A percentile compares a stretch with the other conserved stretches of the same genome.
phyloP scores from a whole-genome alignment of 2,888 invertebrate genomes.

The Platypus cylindrus region DNA sequence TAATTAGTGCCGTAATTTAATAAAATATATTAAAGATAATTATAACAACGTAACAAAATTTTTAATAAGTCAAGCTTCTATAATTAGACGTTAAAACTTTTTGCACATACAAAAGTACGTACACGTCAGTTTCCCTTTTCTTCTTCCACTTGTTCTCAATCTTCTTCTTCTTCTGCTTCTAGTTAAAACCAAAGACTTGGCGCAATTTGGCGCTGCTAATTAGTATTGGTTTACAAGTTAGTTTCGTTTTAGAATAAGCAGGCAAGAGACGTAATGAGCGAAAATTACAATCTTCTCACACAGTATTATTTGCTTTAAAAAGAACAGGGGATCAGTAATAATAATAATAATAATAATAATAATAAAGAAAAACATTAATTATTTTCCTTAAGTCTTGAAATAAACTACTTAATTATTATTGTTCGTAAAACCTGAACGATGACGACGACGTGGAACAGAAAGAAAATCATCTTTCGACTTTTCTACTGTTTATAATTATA shows the following conservation, averaged over 20 bases:
- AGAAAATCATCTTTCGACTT: too few relatives aligned
- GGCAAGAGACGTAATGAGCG: conserved; percentile 11
- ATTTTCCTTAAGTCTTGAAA: conserved; percentile 6
- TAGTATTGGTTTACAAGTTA: conserved; percentile 16
- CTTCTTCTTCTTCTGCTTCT: too few relatives aligned
- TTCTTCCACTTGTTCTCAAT: too few relatives aligned
- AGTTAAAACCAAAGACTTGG: conserved; percentile 10
- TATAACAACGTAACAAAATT: conserved; percentile 11
- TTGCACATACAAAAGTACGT: too few relatives aligned
- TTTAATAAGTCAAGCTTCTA: conserved; percentile 9
- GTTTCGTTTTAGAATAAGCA: conserved; percentile 12
- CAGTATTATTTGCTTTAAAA: conserved; percentile 8
- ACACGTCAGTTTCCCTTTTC: conserved; percentile 6
- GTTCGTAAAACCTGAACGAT: conserved; percentile 6
- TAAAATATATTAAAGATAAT: conserved; percentile 7
- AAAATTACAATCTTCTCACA: conserved; percentile 13
- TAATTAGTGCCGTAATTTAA: conserved; percentile 1
- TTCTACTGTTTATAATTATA: conserved; percentile 11
- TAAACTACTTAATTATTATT: conserved; percentile 13
- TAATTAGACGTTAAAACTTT: conserved; percentile 13
- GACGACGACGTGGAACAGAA: conserved; percentile 5
- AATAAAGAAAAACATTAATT: conserved; percentile 11
- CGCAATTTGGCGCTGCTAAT: conserved; percentile 15
- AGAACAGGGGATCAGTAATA: not conserved
- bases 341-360: conserved; percentile 5